Conservation (phyloP, 1,140 invertebrate species). For the Lucilia cuprina region DNA sequence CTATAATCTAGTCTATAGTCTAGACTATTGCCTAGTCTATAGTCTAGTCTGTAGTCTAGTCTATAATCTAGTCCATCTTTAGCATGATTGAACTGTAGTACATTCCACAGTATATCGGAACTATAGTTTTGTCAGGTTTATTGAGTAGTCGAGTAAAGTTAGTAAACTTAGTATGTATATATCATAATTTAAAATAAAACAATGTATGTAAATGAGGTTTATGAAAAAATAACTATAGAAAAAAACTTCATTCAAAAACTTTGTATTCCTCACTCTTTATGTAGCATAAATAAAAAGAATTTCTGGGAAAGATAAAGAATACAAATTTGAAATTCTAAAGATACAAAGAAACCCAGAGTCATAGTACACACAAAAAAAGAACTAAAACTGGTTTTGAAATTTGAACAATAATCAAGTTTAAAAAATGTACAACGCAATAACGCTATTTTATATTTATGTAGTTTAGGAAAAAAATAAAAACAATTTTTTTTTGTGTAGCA, state of each 20-base stretch:
- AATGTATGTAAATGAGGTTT: no score
- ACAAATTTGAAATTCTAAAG: neutral
- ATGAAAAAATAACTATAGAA: neutral
- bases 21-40: no score
- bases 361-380: neutral
- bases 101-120: no score
- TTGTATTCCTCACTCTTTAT: neutral
- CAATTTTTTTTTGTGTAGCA: neutral
- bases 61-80: no score
- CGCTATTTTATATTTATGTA: neutral
- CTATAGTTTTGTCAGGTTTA: no score
- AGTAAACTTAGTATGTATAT: no score
- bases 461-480: neutral
- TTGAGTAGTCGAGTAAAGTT: neutral
- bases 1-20: no score
- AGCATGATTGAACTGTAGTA: no score
- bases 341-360: neutral
- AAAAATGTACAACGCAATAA: neutral
- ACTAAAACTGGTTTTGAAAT: neutral
- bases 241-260: neutral
- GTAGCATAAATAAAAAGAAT: neutral
- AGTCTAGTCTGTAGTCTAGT: no score
- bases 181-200: neutral
- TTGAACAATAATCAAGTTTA: neutral
- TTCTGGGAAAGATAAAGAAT: neutral